Conservation (phyloP, 2,113 vertebrate species). For the Calidris pugnax region DNA sequence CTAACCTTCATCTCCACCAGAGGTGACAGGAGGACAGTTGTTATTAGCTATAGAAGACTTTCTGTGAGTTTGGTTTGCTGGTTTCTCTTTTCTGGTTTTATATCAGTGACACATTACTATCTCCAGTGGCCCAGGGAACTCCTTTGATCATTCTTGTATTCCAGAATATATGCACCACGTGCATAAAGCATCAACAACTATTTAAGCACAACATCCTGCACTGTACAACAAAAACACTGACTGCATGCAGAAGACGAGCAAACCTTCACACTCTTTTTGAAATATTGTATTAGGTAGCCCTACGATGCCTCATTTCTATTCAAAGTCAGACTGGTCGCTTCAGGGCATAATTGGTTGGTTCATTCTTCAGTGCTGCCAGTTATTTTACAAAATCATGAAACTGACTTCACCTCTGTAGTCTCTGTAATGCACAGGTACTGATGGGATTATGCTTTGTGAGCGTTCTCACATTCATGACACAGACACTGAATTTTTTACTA, state of each 20-base stretch:
- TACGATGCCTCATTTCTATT: constrained; percentile 35
- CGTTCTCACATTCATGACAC: not conserved
- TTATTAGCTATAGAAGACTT: not conserved
- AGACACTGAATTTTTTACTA: not conserved
- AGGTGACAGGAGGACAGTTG: not conserved
- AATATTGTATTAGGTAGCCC: constrained; percentile 27
- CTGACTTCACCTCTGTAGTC: not conserved
- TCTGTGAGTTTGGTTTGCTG: not conserved
- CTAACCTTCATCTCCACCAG: not conserved
- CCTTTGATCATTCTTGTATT: not conserved
- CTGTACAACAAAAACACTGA: not conserved
- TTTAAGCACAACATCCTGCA: not conserved
- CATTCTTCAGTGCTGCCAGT: constrained; percentile 12
- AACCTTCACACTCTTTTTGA: not conserved
- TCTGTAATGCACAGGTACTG: not conserved
- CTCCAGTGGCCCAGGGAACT: not conserved
- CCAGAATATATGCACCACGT: not conserved
- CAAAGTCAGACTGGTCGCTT: constrained; percentile 44
- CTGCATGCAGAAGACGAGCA: not conserved
- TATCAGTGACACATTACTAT: not conserved
- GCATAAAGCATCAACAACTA: not conserved
- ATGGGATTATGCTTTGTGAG: constrained; percentile 19
- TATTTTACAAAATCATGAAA: constrained; percentile 48
- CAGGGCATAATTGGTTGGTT: constrained; percentile 48
- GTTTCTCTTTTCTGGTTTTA: not conserved